Conservation (phyloP, 2,113 vertebrate genomes). For the Piprites chloris region DNA sequence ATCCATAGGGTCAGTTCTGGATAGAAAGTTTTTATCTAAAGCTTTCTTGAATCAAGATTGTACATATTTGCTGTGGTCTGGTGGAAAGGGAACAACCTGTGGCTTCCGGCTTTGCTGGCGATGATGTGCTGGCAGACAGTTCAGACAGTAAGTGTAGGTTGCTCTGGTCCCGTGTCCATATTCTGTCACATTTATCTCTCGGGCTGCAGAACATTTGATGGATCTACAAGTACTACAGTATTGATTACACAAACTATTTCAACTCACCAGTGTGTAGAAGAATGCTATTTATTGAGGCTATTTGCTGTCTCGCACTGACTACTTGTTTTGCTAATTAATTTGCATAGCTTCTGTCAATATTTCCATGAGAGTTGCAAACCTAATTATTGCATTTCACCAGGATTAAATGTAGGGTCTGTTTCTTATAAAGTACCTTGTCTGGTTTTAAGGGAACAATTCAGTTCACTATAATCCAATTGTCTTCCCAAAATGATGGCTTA, state of each 20-base stretch:
- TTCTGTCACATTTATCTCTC: neutral
- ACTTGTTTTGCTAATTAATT: constrained; percentile 56
- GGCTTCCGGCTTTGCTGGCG: neutral
- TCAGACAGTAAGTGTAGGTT: neutral
- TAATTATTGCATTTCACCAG: constrained; percentile 44
- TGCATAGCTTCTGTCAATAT: constrained; percentile 44
- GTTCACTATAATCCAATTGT: constrained; percentile 30
- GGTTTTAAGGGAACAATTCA: constrained; percentile 48
- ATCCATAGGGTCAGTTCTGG: neutral
- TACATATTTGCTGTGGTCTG: neutral
- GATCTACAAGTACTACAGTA: neutral
- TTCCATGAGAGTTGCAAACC: constrained; percentile 41
- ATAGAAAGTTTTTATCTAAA: neutral
- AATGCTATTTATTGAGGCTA: neutral
- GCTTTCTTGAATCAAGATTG: neutral
- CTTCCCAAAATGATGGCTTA: constrained; percentile 13
- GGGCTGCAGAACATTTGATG: neutral
- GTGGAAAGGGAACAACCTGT: neutral
- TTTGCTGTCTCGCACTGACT: neutral
- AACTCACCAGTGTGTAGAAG: neutral
- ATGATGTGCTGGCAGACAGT: neutral
- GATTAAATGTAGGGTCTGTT: neutral
- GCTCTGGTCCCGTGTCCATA: neutral
- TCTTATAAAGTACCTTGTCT: constrained; percentile 44
- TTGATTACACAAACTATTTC: neutral